phyloP scores from a whole-genome alignment of 2,113 vertebrate genomes.

The Atractosteus spatula region DNA sequence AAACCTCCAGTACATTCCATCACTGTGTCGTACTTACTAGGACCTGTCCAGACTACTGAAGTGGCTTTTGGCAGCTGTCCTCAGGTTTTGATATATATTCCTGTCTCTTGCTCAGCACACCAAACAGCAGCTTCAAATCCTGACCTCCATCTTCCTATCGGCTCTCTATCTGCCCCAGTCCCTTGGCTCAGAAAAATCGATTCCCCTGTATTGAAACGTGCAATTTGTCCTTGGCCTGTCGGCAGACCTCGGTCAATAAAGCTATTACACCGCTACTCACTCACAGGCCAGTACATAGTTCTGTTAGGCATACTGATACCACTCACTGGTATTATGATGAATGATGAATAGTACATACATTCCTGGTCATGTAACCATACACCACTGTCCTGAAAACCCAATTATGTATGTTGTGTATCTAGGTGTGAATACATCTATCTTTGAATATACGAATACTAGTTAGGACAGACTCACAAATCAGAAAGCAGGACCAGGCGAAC shows the following conservation, averaged over 20 bases:
- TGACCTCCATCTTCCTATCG: not conserved
- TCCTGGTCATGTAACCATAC: constrained; percentile 14
- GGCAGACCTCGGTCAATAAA: constrained; percentile 63
- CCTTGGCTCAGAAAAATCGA: constrained; percentile 44
- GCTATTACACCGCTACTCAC: constrained; percentile 46
- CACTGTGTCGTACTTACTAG: too few species aligned
- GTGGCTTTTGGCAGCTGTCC: not conserved
- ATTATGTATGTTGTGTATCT: too few species aligned
- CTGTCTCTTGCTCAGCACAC: too few species aligned
- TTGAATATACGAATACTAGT: too few species aligned
- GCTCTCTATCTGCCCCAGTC: not conserved
- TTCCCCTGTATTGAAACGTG: constrained; percentile 40
- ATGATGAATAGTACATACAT: constrained; percentile 49
- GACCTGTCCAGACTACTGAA: too few species aligned
- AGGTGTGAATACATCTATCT: too few species aligned
- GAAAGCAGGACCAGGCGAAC: too few species aligned
- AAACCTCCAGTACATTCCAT: too few species aligned
- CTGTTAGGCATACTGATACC: constrained; percentile 58
- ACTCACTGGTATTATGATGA: constrained; percentile 31
- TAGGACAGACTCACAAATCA: too few species aligned
- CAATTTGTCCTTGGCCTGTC: constrained; percentile 64
- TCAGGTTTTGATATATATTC: not conserved
- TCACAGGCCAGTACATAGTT: constrained; percentile 36
- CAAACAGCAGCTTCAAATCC: not conserved
- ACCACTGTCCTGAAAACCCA: too few species aligned